phyloP scores from a whole-genome alignment of 1,140 invertebrate genomes.

The Apis laboriosa region DNA sequence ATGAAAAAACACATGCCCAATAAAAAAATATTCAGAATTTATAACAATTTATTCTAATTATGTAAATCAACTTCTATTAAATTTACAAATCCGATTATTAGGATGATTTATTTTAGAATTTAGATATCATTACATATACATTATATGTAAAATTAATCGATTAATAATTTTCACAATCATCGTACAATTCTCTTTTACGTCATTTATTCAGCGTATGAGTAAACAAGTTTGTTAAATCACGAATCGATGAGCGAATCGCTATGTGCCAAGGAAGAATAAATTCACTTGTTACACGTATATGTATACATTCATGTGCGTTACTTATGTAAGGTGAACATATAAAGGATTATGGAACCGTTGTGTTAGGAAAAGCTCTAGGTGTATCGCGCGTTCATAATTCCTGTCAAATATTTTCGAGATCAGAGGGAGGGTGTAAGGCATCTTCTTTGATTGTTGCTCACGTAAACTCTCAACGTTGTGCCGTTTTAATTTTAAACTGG shows the following conservation, averaged over 20 bases:
- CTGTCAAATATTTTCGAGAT: neutral
- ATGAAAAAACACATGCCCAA: no score
- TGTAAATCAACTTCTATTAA: neutral
- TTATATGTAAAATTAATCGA: neutral
- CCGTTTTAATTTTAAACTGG: slow-evolving; percentile 33
- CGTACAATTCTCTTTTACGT: slow-evolving; percentile 22
- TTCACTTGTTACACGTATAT: slow-evolving; percentile 35
- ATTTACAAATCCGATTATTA: neutral
- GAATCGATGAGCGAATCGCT: slow-evolving; percentile 13
- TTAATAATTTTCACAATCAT: neutral
- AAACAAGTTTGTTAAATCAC: slow-evolving; percentile 41
- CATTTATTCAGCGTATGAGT: slow-evolving; percentile 26
- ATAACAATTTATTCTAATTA: no score
- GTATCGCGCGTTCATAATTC: neutral
- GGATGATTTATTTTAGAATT: no score
- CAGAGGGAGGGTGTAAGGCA: neutral
- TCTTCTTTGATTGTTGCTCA: neutral
- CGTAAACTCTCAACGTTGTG: neutral
- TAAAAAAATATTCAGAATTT: no score
- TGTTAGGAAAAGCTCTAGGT: slow-evolving; percentile 19
- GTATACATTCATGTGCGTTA: neutral
- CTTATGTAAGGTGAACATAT: slow-evolving; percentile 26
- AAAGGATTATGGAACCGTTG: slow-evolving; percentile 26
- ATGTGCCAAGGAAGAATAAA: slow-evolving; percentile 9
- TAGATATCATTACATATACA: no score